Percentiles rank a stretch among this genome's conserved stretches.
Conservation (phyloP, 1,140 invertebrate genomes). For the Acyrthosiphon pisum region DNA sequence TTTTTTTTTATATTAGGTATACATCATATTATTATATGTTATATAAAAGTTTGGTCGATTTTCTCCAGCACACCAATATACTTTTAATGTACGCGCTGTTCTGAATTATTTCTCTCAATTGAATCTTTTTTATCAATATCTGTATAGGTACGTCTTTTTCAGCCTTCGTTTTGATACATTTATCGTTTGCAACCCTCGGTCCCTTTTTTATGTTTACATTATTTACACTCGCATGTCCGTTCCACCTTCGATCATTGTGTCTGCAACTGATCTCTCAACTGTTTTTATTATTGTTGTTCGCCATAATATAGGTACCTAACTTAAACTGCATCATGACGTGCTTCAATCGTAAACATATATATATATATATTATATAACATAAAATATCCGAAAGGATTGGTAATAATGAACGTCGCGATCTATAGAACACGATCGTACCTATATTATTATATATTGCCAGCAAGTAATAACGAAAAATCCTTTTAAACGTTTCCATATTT, state of each 20-base stretch:
- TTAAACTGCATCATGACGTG: neutral
- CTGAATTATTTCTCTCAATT: neutral
- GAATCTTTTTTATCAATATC: conserved; percentile 3
- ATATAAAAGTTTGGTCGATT: neutral
- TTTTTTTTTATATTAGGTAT: neutral
- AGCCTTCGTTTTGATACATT: neutral
- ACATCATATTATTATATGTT: neutral
- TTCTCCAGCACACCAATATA: neutral
- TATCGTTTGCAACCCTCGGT: neutral
- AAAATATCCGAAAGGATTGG: neutral
- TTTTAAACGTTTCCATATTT: neutral
- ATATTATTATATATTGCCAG: neutral
- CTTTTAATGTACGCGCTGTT: neutral
- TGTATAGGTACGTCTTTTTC: conserved; percentile 21
- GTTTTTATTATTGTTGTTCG: conserved; percentile 7
- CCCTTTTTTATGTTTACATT: conserved; percentile 15
- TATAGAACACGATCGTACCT: neutral
- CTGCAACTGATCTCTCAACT: conserved; percentile 33
- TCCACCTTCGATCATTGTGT: conserved; percentile 19
- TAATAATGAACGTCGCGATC: neutral
- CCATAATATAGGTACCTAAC: conserved; percentile 8
- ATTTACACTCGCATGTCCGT: conserved; percentile 32
- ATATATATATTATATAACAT: neutral
- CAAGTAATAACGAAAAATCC: neutral
- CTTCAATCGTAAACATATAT: neutral